These are phyloP conservation scores for Solenopsis invicta DNA, from an alignment of 1,140 invertebrate genomes.

Conservation along the genomic window DNA sequence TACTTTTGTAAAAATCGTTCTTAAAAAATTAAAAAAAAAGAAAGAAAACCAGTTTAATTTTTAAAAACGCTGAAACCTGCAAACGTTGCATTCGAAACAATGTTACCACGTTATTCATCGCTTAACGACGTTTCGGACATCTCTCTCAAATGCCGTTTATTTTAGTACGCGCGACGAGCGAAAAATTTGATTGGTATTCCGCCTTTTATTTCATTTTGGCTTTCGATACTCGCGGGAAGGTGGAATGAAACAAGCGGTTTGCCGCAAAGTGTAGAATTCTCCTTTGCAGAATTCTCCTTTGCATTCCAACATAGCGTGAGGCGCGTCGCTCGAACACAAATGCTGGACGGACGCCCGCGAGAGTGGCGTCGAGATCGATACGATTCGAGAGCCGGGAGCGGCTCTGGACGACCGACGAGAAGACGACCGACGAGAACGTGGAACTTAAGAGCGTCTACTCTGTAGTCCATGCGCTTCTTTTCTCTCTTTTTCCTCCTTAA, in stretches of 20 bases:
- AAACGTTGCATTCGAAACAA: not conserved
- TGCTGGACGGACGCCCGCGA: not conserved
- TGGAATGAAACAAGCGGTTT: constrained; percentile 51
- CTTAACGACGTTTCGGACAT: constrained; percentile 5
- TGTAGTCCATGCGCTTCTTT: not conserved
- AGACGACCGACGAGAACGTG: not conserved
- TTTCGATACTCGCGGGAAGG: not conserved
- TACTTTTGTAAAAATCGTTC: not conserved
- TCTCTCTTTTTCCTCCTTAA: not conserved
- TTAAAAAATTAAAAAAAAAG: not conserved
- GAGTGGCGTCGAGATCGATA: constrained; percentile 46
- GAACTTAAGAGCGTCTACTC: constrained; percentile 61
- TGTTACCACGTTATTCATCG: not conserved
- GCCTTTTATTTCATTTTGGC: constrained; percentile 33
- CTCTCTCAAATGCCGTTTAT: constrained; percentile 31
- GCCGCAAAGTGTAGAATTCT: constrained; percentile 54
- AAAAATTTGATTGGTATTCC: constrained; percentile 56
- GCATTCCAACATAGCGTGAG: constrained; percentile 53
- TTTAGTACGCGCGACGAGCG: constrained; percentile 4
- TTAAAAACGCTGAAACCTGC: not conserved
- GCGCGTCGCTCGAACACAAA: constrained; percentile 53
- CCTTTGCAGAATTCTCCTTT: constrained; percentile 62
- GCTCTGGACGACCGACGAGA: not conserved
- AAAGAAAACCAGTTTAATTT: constrained; percentile 2
- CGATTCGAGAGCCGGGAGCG: constrained; percentile 6